These are phyloP conservation scores for Motacilla alba DNA, from an alignment of 2,113 vertebrate genomes.

Conservation along the genomic window DNA sequence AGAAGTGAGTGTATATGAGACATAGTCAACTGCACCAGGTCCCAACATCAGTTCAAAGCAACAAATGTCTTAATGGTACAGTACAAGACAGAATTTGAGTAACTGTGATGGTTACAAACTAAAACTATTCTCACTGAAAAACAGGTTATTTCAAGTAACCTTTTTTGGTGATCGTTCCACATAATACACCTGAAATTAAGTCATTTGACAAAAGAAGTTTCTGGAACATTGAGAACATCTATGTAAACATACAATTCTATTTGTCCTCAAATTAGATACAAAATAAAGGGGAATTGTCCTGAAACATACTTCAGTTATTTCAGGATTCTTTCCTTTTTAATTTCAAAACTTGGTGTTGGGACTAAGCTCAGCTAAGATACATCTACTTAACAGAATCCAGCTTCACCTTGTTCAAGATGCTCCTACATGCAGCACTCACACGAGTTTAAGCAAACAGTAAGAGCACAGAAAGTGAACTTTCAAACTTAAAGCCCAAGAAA, in stretches of 20 bases:
- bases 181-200: background rate
- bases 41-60: background rate
- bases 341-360: background rate
- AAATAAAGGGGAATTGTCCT: background rate
- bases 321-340: background rate
- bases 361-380: background rate
- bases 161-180: background rate
- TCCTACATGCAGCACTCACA: background rate
- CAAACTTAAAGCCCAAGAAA: background rate
- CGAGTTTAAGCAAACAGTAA: background rate
- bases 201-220: accelerated
- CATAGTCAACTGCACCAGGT: background rate
- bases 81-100: background rate
- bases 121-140: background rate
- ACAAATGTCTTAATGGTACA: background rate
- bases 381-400: background rate
- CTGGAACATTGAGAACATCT: background rate
- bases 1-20: background rate
- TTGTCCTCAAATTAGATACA: background rate
- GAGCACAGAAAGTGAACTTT: background rate
- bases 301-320: background rate
- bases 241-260: background rate
- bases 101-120: background rate
- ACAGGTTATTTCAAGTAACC: background rate
- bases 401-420: background rate